These are phyloP conservation scores for Pogonognathellus flavescens DNA, from an alignment of 1,140 invertebrate genomes.

Conservation along the genomic window DNA sequence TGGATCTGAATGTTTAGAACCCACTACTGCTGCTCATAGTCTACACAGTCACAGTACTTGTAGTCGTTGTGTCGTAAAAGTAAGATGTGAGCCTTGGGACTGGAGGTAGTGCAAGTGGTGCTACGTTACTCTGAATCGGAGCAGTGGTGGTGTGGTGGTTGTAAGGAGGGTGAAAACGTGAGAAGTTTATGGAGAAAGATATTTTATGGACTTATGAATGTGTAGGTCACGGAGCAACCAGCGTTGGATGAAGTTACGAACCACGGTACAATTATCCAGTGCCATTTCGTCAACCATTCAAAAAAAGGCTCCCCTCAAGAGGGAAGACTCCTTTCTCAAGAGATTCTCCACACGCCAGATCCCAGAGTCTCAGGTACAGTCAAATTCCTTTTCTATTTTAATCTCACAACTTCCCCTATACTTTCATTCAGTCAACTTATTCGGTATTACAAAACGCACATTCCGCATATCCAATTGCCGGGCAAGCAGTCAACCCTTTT, in stretches of 20 bases:
- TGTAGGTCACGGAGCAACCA: slow-evolving; percentile 89
- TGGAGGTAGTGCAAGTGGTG: too few relatives aligned
- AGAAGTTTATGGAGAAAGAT: too few relatives aligned
- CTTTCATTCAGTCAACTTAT: too few relatives aligned
- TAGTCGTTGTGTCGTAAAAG: too few relatives aligned
- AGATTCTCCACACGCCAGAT: slow-evolving; percentile 93
- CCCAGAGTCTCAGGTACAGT: slow-evolving; percentile 80
- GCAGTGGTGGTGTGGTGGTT: neutral
- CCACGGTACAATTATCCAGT: slow-evolving; percentile 90
- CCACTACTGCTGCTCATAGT: too few relatives aligned
- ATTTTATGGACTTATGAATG: neutral
- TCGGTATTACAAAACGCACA: too few relatives aligned
- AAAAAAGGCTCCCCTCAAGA: slow-evolving; percentile 87
- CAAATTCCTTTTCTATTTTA: neutral
- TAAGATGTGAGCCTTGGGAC: too few relatives aligned
- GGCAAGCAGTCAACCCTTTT: too few relatives aligned
- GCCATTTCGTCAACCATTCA: slow-evolving; percentile 78
- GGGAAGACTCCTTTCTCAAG: slow-evolving; percentile 95
- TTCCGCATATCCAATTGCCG: too few relatives aligned
- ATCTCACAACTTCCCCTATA: neutral
- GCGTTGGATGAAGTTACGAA: slow-evolving; percentile 93
- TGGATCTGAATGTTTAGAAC: too few relatives aligned
- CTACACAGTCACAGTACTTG: too few relatives aligned
- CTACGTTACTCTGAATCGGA: neutral
- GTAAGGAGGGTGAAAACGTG: too few relatives aligned